These are phyloP conservation scores for Cacatua alba DNA, from an alignment of 2,113 vertebrate genomes.

Conservation along the genomic window DNA sequence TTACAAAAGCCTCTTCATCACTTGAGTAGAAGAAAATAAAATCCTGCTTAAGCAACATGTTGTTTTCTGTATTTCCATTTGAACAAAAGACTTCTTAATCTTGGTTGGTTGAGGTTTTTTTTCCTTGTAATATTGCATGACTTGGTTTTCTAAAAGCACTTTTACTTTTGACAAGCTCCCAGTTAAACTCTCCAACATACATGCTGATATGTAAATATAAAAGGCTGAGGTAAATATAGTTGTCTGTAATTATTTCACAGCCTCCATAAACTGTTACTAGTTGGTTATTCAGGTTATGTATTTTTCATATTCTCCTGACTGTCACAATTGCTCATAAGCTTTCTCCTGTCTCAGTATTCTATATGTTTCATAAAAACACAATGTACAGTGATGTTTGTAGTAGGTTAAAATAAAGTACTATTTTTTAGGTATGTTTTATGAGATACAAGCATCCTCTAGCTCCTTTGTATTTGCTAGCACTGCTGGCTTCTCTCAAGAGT, in stretches of 20 bases:
- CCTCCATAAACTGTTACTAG: neutral
- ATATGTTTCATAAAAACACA: neutral
- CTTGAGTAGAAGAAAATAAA: constrained; percentile 65
- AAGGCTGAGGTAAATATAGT: neutral
- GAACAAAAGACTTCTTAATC: constrained; percentile 38
- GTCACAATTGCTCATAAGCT: neutral
- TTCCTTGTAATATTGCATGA: neutral
- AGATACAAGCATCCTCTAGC: neutral
- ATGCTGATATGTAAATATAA: constrained; percentile 12
- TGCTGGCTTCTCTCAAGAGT: neutral
- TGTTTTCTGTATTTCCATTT: constrained; percentile 63
- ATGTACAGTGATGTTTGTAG: neutral
- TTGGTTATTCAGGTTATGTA: neutral
- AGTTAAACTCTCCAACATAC: constrained; percentile 36
- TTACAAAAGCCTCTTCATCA: constrained; percentile 69
- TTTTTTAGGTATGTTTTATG: neutral
- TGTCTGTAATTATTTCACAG: neutral
- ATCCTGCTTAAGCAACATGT: constrained; percentile 65
- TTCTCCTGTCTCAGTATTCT: neutral
- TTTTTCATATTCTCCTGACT: neutral
- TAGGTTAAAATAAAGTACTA: neutral
- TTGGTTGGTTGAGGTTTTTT: neutral
- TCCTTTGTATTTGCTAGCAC: neutral
- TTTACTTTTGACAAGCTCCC: constrained; percentile 1
- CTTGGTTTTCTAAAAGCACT: neutral